Evolutionary conservation across 1,140 invertebrate species (phyloP).

Genomic region (Geopemphigus sp.): DNA sequence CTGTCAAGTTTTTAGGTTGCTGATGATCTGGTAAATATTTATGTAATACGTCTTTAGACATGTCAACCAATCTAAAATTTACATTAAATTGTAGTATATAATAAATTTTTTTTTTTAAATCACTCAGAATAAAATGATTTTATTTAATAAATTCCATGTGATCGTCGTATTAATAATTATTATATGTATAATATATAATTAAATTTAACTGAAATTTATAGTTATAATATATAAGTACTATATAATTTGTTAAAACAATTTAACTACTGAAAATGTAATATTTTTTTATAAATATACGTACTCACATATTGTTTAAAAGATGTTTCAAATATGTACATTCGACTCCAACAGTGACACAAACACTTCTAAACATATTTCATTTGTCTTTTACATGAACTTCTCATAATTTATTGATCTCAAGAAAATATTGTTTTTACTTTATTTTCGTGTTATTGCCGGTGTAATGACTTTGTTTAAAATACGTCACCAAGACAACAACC

Average conservation of each 20-base stretch:
- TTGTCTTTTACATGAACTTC: conserved; percentile 43
- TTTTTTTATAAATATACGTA: background rate
- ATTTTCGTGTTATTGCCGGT: conserved; percentile 47
- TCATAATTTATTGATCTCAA: conserved; percentile 46
- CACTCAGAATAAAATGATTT: no score
- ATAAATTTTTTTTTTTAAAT: background rate
- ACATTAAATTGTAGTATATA: background rate
- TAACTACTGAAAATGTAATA: background rate
- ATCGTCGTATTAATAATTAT: background rate
- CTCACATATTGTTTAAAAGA: conserved; percentile 25
- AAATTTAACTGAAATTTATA: no score
- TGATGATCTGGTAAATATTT: background rate
- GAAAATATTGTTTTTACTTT: conserved; percentile 44
- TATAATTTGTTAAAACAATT: no score
- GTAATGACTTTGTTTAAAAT: conserved; percentile 47
- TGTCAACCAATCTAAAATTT: background rate
- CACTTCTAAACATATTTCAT: conserved; percentile 41
- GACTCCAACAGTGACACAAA: conserved; percentile 25
- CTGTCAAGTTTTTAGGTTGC: background rate
- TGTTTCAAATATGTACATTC: conserved; percentile 4
- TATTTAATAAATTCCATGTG: no score
- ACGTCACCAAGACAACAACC: conserved; percentile 44
- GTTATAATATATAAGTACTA: no score
- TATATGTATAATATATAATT: no score
- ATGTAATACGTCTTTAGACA: conserved; percentile 21